Percentiles rank a stretch among this genome's conserved stretches.
Conservation (phyloP, 2,113 vertebrate genomes). For the Pterophyllum scalare region DNA sequence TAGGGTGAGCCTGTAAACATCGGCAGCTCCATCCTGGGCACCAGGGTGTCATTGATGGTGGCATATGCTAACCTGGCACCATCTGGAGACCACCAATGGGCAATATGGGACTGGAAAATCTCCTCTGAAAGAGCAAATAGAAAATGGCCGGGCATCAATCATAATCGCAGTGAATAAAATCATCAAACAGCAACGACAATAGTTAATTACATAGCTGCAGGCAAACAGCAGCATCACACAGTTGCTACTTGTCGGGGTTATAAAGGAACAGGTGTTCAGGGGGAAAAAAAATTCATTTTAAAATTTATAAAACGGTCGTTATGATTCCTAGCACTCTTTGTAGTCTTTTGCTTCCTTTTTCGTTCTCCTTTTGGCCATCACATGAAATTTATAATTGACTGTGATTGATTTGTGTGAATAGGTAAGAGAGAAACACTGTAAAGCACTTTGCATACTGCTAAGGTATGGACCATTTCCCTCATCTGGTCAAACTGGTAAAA, state of each 20-base stretch:
- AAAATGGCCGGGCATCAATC: background rate
- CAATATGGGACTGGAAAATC: slow-evolving; percentile 91
- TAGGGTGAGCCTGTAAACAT: slow-evolving; percentile 89
- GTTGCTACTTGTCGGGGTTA: background rate
- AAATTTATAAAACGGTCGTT: background rate
- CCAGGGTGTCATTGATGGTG: slow-evolving; percentile 94
- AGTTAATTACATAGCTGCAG: slow-evolving; percentile 12
- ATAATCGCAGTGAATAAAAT: background rate
- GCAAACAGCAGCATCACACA: background rate
- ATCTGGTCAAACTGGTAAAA: background rate
- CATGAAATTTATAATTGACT: background rate
- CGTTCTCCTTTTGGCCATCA: background rate
- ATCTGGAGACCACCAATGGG: slow-evolving; percentile 98
- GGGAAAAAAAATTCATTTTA: background rate
- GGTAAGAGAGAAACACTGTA: background rate
- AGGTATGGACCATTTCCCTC: background rate
- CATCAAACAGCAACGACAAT: background rate
- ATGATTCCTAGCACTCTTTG: background rate
- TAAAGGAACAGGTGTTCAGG: background rate
- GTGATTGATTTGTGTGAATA: background rate
- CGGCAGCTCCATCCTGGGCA: slow-evolving; percentile 94
- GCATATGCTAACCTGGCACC: slow-evolving; percentile 92
- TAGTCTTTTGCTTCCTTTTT: background rate
- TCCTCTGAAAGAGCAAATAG: slow-evolving; percentile 84
- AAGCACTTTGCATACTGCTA: background rate